Percentiles rank a stretch among this genome's conserved stretches.
These are phyloP conservation scores for Crax fasciolata DNA, from an alignment of 2,797 vertebrate genomes.

Conservation along the genomic window DNA sequence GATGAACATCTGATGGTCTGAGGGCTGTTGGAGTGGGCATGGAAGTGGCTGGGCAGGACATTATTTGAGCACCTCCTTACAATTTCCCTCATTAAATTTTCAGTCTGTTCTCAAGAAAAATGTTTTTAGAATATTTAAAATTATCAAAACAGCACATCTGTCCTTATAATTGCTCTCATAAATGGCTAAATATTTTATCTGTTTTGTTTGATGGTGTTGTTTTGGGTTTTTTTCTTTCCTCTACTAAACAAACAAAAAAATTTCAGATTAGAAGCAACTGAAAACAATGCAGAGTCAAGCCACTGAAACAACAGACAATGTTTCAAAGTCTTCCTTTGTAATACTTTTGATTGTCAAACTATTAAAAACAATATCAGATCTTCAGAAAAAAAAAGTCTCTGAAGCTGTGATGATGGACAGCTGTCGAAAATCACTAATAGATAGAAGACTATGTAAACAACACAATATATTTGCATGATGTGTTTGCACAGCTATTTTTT, in stretches of 20 bases:
- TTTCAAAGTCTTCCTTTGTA: background rate
- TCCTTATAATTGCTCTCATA: background rate
- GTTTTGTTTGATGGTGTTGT: background rate
- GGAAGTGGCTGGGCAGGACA: no score
- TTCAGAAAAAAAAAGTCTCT: background rate
- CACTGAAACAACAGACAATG: background rate
- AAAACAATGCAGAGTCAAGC: background rate
- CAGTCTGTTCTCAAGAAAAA: background rate
- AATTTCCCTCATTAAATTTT: background rate
- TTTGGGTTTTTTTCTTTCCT: background rate
- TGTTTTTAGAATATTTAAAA: background rate
- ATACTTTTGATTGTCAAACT: background rate
- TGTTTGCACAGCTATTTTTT: background rate
- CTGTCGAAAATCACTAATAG: background rate
- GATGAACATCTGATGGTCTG: background rate
- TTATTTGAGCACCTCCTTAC: background rate
- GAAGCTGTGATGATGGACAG: background rate
- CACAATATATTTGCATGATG: background rate
- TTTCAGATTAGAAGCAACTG: background rate
- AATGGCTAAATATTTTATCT: background rate
- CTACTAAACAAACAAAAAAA: background rate
- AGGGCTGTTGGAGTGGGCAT: background rate
- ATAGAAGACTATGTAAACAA: background rate
- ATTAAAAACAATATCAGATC: background rate
- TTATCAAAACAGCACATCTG: background rate